phyloP scores from a whole-genome alignment of 2,797 vertebrate species.

The Lophotriccus pileatus region DNA sequence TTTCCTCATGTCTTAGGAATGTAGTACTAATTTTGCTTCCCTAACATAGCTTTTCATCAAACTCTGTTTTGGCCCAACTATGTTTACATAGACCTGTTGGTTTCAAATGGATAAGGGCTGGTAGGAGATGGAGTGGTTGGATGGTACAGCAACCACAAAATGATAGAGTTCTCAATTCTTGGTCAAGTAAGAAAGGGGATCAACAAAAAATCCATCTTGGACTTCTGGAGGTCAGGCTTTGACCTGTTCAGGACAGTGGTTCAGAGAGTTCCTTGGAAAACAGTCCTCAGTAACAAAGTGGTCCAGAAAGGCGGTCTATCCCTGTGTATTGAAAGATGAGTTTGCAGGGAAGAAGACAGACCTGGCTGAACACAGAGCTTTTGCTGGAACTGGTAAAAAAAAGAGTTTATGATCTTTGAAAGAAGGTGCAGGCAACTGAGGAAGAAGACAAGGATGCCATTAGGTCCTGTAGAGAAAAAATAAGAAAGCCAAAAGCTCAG shows the following conservation, averaged over 20 bases:
- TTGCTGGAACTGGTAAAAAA: background rate
- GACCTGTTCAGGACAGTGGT: background rate
- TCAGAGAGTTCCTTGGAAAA: background rate
- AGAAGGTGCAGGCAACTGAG: background rate
- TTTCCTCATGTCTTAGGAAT: background rate
- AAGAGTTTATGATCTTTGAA: background rate
- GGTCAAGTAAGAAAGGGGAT: background rate
- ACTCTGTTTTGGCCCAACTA: background rate
- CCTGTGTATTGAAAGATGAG: background rate
- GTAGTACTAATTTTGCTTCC: background rate
- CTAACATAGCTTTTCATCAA: background rate
- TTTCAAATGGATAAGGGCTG: background rate
- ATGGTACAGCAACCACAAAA: background rate
- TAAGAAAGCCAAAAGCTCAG: background rate
- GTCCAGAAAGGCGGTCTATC: background rate
- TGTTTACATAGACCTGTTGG: background rate
- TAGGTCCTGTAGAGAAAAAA: background rate
- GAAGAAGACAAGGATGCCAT: background rate
- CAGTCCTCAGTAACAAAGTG: background rate
- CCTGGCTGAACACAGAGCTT: background rate
- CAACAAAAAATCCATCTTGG: background rate
- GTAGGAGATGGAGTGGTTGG: background rate
- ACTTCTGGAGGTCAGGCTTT: background rate
- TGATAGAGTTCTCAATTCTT: background rate
- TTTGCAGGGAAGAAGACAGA: background rate